These are phyloP conservation scores for Cylloceria caligata DNA, from an alignment of 2,888 invertebrate species.

Conservation along the genomic window DNA sequence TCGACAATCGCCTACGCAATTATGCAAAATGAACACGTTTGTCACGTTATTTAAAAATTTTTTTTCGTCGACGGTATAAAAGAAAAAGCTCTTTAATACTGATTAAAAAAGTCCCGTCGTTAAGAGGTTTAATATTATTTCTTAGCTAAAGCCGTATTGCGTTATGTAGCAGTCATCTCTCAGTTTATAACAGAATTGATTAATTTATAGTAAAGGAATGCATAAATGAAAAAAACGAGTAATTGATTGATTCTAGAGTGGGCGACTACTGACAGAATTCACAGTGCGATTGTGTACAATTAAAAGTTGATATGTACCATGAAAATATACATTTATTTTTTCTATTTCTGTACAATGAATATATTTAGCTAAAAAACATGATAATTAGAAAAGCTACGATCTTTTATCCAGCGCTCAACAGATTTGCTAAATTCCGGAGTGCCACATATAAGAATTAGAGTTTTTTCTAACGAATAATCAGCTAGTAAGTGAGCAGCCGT, in stretches of 20 bases:
- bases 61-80: no score
- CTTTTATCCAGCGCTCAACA: conserved; percentile 69
- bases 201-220: no score
- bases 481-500: conserved; percentile 68
- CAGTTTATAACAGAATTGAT: no score
- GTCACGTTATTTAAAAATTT: no score
- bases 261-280: not conserved
- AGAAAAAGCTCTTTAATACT: no score
- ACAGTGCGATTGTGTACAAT: not conserved
- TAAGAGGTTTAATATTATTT: no score
- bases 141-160: no score
- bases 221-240: no score
- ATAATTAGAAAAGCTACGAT: conserved; percentile 71
- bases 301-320: not conserved
- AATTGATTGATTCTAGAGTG: no score
- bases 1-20: conserved; percentile 77
- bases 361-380: conserved; percentile 73
- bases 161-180: not conserved
- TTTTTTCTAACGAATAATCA: conserved; percentile 64
- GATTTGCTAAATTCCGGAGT: conserved; percentile 76
- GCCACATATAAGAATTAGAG: conserved; percentile 81
- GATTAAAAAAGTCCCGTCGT: no score
- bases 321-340: conserved; percentile 41
- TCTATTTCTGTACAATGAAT: conserved; percentile 27
- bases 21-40: conserved; percentile 80